phyloP scores from a whole-genome alignment of 2,113 vertebrate genomes.

The Tinamus guttatus region DNA sequence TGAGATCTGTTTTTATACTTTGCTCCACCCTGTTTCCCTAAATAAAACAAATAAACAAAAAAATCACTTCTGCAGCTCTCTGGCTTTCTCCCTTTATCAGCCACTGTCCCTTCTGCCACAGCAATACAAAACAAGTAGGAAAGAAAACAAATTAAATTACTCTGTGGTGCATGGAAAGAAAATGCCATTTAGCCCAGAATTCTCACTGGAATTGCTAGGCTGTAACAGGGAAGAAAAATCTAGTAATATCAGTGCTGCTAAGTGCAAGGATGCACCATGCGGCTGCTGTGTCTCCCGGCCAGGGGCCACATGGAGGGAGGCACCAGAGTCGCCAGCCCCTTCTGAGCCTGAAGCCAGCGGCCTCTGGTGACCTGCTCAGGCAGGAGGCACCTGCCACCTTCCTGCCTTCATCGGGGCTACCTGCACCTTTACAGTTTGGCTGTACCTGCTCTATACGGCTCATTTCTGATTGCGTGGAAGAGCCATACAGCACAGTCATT shows the following conservation, averaged over 20 bases:
- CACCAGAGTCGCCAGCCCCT: rapidly evolving
- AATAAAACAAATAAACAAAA: conserved; percentile 58
- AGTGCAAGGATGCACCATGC: not conserved
- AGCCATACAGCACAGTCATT: not conserved
- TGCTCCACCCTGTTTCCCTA: conserved; percentile 17
- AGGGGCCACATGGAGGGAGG: not conserved
- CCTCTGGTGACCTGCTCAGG: not conserved
- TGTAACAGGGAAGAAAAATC: not conserved
- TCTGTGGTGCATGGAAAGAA: conserved; percentile 28
- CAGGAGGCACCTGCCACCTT: not conserved
- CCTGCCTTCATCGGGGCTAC: not conserved
- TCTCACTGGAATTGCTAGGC: conserved; percentile 24
- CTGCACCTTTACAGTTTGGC: not conserved
- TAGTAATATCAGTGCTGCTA: not conserved
- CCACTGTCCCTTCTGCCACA: conserved; percentile 12
- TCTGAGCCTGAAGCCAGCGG: not conserved
- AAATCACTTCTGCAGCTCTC: conserved; percentile 42
- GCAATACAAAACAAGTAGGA: conserved; percentile 39
- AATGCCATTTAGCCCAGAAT: conserved; percentile 33
- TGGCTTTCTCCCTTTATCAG: conserved; percentile 27
- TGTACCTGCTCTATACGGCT: not conserved
- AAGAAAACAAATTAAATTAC: conserved; percentile 69
- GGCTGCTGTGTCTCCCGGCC: not conserved
- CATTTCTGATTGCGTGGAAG: not conserved
- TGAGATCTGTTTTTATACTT: conserved; percentile 76